Conservation (phyloP, 2,113 vertebrate genomes). For the Corythoichthys intestinalis region DNA sequence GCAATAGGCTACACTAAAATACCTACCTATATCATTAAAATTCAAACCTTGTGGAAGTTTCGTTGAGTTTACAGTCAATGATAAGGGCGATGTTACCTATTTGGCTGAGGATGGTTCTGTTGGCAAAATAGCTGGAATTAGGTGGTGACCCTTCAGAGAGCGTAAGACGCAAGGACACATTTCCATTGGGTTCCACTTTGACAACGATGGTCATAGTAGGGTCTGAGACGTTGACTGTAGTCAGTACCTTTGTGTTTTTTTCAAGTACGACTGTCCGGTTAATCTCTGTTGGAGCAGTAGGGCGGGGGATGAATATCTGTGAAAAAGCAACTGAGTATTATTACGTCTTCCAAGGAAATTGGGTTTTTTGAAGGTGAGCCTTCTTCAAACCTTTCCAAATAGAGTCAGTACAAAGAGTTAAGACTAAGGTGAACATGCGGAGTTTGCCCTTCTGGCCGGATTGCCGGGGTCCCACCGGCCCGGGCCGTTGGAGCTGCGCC, state of each 20-base stretch:
- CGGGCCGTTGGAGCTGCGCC: no score
- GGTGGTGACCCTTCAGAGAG: slow-evolving; percentile 31
- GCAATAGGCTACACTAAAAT: no score
- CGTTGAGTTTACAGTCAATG: no score
- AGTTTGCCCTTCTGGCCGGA: no score
- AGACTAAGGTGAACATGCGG: no score
- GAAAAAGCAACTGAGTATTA: background rate
- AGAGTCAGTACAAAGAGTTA: no score
- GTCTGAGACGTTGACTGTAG: slow-evolving; percentile 58
- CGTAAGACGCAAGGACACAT: slow-evolving; percentile 47
- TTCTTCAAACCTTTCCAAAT: no score
- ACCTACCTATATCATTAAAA: no score
- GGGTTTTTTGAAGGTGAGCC: background rate
- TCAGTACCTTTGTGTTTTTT: slow-evolving; percentile 20
- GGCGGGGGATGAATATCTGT: slow-evolving; percentile 65
- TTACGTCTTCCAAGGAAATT: slow-evolving; percentile 8
- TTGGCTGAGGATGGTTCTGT: slow-evolving; percentile 29
- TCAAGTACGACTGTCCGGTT: slow-evolving; percentile 23
- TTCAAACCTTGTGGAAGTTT: no score
- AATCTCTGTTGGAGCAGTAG: background rate
- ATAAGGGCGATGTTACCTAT: slow-evolving; percentile 24
- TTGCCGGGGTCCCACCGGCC: no score
- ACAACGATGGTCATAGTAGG: slow-evolving; percentile 53
- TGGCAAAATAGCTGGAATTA: slow-evolving; percentile 12
- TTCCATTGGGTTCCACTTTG: slow-evolving; percentile 35